Percentiles rank a stretch among this genome's conserved stretches.
Evolutionary conservation across 2,888 invertebrate species (phyloP).

Genomic region (Atethmia centrago): DNA sequence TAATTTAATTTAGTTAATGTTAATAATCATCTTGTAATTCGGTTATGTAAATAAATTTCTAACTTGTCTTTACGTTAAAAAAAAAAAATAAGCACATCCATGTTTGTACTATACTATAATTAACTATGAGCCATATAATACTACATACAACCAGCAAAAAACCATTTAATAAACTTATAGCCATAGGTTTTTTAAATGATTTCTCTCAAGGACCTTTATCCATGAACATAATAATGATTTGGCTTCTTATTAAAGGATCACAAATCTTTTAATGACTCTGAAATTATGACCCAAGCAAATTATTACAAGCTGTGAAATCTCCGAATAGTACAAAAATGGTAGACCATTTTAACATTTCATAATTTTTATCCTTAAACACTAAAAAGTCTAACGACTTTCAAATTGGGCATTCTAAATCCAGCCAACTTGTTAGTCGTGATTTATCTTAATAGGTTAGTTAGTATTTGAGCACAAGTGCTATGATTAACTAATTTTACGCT

Average conservation of each 20-base stretch:
- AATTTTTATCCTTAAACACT: not conserved
- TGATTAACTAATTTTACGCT: slow-evolving; percentile 43
- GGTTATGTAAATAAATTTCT: no score
- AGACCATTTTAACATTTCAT: not conserved
- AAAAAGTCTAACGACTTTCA: slow-evolving; percentile 14
- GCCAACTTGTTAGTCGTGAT: slow-evolving; percentile 41
- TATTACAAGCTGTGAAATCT: slow-evolving; percentile 5
- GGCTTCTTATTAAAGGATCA: not conserved
- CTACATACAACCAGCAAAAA: not conserved
- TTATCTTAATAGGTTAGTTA: slow-evolving; percentile 50
- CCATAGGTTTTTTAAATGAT: not conserved
- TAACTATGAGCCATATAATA: no score
- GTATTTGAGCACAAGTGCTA: slow-evolving; percentile 20
- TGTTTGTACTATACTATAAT: no score
- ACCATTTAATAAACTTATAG: no score
- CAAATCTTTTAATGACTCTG: not conserved
- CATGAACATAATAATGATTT: no score
- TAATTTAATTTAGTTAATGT: no score
- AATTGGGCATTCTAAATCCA: slow-evolving; percentile 29
- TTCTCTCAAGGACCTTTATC: not conserved
- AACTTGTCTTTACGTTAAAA: no score
- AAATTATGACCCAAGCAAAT: not conserved
- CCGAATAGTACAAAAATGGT: not conserved
- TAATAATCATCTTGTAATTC: no score
- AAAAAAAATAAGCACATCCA: no score